Conservation (phyloP, 2,113 vertebrate genomes). For the Mesembrinibis cayennensis region DNA sequence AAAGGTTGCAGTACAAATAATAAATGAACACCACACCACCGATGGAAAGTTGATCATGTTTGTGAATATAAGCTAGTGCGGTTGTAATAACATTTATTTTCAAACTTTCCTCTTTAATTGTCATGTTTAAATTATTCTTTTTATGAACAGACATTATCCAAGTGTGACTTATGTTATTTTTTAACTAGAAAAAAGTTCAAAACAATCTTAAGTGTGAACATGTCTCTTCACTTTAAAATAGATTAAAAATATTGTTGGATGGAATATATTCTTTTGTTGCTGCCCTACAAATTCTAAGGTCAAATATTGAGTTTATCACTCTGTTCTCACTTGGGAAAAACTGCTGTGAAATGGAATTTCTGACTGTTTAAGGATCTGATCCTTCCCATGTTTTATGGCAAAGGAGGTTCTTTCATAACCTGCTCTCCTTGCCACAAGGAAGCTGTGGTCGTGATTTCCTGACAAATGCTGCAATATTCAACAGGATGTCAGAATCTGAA, state of each 20-base stretch:
- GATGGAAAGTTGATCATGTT: not conserved
- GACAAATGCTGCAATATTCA: not conserved
- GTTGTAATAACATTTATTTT: not conserved
- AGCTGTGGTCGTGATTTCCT: not conserved
- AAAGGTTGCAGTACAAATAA: not conserved
- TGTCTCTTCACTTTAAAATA: not conserved
- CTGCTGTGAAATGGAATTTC: conserved; percentile 48
- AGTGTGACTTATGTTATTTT: not conserved
- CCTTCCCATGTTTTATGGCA: conserved; percentile 26
- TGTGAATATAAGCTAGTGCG: not conserved
- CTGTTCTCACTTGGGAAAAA: conserved; percentile 24
- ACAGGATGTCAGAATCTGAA: not conserved
- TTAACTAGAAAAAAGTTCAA: not conserved
- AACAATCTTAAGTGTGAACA: not conserved
- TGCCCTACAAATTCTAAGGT: conserved; percentile 25
- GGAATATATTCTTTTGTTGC: not conserved
- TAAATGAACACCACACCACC: not conserved
- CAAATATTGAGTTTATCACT: conserved; percentile 34
- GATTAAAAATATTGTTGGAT: not conserved
- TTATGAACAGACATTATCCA: not conserved
- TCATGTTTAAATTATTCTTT: not conserved
- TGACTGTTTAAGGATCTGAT: conserved; percentile 30
- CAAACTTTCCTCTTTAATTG: not conserved
- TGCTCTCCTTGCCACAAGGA: conserved; percentile 34
- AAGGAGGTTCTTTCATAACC: not conserved